Base-by-base conservation (phyloP, 2,888 invertebrate genomes). In the Alentia gelatinosa region DNA sequence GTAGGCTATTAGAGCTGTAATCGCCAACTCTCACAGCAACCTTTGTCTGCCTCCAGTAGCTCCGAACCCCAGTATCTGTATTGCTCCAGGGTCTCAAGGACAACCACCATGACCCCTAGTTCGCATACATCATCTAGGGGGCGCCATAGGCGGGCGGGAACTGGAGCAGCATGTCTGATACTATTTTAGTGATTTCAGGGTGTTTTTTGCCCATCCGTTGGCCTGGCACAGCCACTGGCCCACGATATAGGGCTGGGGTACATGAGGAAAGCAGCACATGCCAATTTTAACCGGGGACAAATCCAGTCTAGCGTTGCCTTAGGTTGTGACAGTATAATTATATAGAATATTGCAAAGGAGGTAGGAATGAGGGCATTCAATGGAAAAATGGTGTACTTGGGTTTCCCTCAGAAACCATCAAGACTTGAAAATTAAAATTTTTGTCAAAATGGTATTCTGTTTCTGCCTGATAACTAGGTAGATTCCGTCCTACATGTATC, bases 101-200 rank as follows among this genome's bases (percentile, higher is more conserved):
- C 68, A 68, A 68, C 68, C 68, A 68, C 5, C 33, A 26, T 68
- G 68, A 37, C 37, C 79, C 79, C 39, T 39, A 35, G 79, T 79
- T 79, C 79, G 19, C 79, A 79, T 79, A 79, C 26, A 79, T 37
- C 37, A 79, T 19, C 37, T 0, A 79, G 79, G 79, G 79, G 79
- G 79, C 35, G 39, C 79, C 79, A 79, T 39, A 19, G 9, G 79
- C 35, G 35, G 79, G 23, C 3, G 68, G 39, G 37, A 79, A 79
- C 79, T 79, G 39, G 79, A 79, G 79, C 79, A 39, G 79, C 79
- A 35, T 79, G 79, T 79, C 79, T 79, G 79, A 39, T 39, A 79
- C 79, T 79, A 79, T 79, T 79, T 79, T 39, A 37, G 79, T 79
- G 79, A 79, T 79, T 79, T 79, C 35, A 79, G 19, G 35, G n/a